Base-by-base conservation (phyloP, 2,113 vertebrate genomes). In the Micronycteris hirsuta region DNA sequence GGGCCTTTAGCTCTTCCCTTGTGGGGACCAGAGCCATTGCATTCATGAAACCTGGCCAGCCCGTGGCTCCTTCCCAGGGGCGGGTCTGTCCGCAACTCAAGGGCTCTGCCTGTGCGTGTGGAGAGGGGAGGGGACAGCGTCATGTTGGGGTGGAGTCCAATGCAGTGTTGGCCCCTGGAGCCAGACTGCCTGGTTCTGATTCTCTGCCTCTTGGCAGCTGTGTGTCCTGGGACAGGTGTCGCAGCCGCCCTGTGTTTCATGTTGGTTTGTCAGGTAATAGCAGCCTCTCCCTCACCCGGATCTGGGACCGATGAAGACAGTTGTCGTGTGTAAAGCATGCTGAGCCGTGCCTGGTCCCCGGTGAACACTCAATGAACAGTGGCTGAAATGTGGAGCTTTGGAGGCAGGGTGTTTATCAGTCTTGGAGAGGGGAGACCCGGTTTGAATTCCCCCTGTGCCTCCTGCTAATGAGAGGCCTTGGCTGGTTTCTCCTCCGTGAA, bases 311-410 rank as follows among this genome's bases (percentile, higher is more conserved):
- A 45, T 26, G 28, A 8, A 38, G 52, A 61, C 28, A 43, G 14
- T 26, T 33, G 43, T 73, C 16, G 1, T 0, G 13, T 5, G 41
- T 8, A 2, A 28, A 36, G 22, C 14, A 19, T 7, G 31, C 17
- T 16, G 85, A 5, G 31, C 24, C 1, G 7, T 47, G 86, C 45
- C 43, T 41, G 52, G 81, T 7, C 20, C 22, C 0, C 0, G 13
- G 54, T 15, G n/a, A 31, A 56, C 26, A 11, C 11, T 47, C 0
- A 0, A 3, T 12, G 26, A n/a, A 6, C 0, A n/a, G 4, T 7
- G 10, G 61, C 58, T 19, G 78, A 13, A 2, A 4, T 0, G 14
- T 17, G 31, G 45, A 22, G 19, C 61, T 45, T 26, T 52, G 63
- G 49, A 38, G 86, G 77, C 78, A 0, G 12, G 52, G 6, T 31